phyloP scores from a whole-genome alignment of 2,797 vertebrate genomes.

The Smutsia temminckii region DNA sequence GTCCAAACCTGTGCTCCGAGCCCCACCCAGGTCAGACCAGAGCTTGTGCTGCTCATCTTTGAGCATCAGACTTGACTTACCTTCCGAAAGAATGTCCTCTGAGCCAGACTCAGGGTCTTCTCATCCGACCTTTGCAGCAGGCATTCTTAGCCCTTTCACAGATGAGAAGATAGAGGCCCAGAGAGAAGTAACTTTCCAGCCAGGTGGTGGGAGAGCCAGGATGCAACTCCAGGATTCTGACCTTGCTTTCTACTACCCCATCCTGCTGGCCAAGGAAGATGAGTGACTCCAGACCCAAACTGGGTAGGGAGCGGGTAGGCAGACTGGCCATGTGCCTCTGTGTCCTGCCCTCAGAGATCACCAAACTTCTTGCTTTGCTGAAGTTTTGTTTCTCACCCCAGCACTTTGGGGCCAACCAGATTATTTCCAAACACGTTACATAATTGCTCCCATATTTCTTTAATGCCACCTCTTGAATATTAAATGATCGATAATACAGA shows the following conservation, averaged over 20 bases:
- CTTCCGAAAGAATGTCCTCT: background rate
- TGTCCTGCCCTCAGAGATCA: background rate
- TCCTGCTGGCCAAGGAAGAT: background rate
- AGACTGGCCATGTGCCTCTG: background rate
- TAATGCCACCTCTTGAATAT: conserved; percentile 68
- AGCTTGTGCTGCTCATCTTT: background rate
- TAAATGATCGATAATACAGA: conserved; percentile 32
- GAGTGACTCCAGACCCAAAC: fast-evolving
- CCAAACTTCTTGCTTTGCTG: background rate
- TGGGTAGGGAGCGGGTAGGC: background rate
- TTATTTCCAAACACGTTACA: conserved; percentile 68
- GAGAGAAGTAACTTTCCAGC: background rate
- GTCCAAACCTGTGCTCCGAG: fast-evolving
- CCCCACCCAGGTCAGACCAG: background rate
- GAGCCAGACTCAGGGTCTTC: background rate
- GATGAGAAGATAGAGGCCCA: background rate
- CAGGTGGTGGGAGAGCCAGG: background rate
- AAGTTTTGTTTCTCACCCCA: conserved; percentile 45
- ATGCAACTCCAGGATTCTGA: background rate
- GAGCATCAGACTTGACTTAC: background rate
- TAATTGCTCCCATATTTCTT: conserved; percentile 60
- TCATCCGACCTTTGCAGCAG: background rate
- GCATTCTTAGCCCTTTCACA: background rate
- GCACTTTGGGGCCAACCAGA: conserved; percentile 40
- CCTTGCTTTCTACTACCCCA: background rate